Conservation (phyloP, 2,113 vertebrate genomes). For the Coryphaenoides rupestris region DNA sequence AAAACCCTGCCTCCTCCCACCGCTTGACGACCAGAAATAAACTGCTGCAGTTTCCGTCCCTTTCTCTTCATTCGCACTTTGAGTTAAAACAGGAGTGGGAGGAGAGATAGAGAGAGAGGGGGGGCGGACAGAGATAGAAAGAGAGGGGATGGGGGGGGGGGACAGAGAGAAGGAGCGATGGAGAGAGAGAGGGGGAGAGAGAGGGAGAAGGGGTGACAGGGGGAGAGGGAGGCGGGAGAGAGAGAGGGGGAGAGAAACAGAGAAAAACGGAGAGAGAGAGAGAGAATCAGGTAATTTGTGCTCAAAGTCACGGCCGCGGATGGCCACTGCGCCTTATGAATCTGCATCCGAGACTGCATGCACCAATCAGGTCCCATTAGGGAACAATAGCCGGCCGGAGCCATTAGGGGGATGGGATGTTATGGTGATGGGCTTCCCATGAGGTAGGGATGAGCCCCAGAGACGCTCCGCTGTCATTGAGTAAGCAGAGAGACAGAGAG, state of each 20-base stretch:
- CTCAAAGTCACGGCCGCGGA: constrained; percentile 50
- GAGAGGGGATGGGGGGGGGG: no score
- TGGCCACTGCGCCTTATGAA: constrained; percentile 32
- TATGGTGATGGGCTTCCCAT: constrained; percentile 31
- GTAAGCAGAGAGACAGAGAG: background rate
- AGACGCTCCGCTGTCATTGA: constrained; percentile 18
- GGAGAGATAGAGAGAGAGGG: constrained; percentile 11
- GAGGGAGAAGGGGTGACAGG: background rate
- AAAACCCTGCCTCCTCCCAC: constrained; percentile 4
- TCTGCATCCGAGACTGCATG: constrained; percentile 38
- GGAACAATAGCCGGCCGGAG: constrained; percentile 46
- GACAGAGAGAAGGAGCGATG: constrained; percentile 16
- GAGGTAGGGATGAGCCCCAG: constrained; percentile 29
- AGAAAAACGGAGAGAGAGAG: constrained; percentile 35
- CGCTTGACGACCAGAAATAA: no score
- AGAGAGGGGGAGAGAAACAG: constrained; percentile 22
- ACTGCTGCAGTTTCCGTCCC: no score
- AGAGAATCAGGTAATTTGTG: constrained; percentile 35
- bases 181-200: background rate
- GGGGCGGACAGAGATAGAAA: constrained; percentile 15
- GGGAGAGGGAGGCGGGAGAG: no score
- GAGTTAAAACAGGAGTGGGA: constrained; percentile 15
- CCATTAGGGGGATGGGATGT: constrained; percentile 45
- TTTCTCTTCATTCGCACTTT: no score
- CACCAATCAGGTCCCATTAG: constrained; percentile 51